Conservation (phyloP, 2,113 vertebrate genomes). For the Tetrao urogallus region DNA sequence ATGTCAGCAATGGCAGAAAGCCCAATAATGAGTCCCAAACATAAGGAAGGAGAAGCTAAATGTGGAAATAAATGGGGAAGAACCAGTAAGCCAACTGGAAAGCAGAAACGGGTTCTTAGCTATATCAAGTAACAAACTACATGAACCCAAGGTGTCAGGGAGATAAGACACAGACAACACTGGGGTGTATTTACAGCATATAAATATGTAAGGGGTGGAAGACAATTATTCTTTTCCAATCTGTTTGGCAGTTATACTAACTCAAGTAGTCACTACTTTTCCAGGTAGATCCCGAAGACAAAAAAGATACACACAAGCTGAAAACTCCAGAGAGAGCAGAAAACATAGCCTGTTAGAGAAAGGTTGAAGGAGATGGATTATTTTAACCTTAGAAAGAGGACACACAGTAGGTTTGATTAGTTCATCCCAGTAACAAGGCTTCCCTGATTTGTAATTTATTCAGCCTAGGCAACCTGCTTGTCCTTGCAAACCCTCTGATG, state of each 20-base stretch:
- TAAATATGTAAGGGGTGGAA: not conserved
- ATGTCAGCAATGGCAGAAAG: not conserved
- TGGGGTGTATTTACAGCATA: not conserved
- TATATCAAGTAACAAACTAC: not conserved
- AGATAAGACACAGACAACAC: not conserved
- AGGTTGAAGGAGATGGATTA: not conserved
- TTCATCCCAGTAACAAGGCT: not conserved
- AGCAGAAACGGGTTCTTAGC: not conserved
- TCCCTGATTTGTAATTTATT: not conserved
- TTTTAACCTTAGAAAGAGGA: not conserved
- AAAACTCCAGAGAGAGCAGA: not conserved
- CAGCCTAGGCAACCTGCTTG: not conserved
- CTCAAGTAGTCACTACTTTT: not conserved
- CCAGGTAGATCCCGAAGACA: not conserved
- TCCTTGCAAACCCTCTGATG: not conserved
- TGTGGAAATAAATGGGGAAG: not conserved
- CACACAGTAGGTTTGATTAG: not conserved
- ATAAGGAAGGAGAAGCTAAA: not conserved
- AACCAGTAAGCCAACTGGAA: not conserved
- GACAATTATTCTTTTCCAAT: rapidly evolving
- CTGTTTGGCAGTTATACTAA: not conserved
- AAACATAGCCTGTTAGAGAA: not conserved
- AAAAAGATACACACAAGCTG: not conserved
- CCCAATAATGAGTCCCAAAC: not conserved
- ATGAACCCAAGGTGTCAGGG: not conserved